Percentiles rank a stretch among this genome's conserved stretches.
phyloP scores from a whole-genome alignment of 2,888 invertebrate genomes.

The Dasypogon diadema region DNA sequence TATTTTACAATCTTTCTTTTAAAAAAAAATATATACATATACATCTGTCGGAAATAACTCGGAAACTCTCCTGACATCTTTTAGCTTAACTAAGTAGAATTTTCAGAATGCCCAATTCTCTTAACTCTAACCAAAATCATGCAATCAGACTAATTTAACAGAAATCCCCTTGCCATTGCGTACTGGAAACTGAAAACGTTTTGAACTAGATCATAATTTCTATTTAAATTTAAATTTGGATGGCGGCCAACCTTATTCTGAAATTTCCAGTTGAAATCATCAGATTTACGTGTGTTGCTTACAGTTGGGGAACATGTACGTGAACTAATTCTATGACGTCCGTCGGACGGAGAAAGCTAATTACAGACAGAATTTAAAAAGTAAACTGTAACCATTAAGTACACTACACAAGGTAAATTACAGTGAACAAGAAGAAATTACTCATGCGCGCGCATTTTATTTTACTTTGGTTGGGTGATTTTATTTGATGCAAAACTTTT shows the following conservation, averaged over 20 bases:
- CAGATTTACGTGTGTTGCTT: not conserved
- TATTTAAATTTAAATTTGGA: slow-evolving; percentile 5
- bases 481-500: slow-evolving; percentile 5
- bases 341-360: not conserved
- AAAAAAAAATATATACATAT: no score
- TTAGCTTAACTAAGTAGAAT: no score
- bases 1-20: no score
- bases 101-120: no score
- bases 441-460: slow-evolving; percentile 5
- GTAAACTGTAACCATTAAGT: not conserved
- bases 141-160: no score
- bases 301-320: not conserved
- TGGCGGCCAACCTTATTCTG: not conserved
- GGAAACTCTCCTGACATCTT: no score
- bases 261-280: slow-evolving; percentile 19
- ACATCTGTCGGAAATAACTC: no score
- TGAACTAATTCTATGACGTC: not conserved
- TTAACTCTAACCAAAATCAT: no score
- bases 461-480: slow-evolving; percentile 14
- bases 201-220: no score
- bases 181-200: no score
- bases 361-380: not conserved
- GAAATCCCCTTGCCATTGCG: no score
- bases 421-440: slow-evolving; percentile 8
- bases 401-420: not conserved